Evolutionary conservation across 2,797 vertebrate species (phyloP), one percentile per base, ranked within the genome.

Genomic region (Salarias fasciatus): DNA sequence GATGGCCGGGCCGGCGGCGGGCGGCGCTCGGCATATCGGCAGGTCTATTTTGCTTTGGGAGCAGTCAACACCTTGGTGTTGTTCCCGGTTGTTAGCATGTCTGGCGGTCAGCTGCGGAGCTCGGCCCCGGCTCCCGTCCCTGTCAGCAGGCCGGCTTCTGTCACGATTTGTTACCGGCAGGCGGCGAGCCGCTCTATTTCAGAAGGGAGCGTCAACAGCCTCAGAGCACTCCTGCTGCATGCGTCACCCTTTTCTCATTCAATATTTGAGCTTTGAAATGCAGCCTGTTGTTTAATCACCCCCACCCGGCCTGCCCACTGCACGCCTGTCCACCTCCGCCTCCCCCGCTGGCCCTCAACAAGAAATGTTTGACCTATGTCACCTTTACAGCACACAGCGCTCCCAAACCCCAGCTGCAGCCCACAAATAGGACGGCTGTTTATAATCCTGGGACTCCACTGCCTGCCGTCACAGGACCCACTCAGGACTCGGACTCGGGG

Each of bases 51-150:
- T 89, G 78, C 89, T 82, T 90, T 84, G 84, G 71, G 76, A 83
- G 81, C 79, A 86, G 80, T 92, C 89, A 92, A 88, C 91, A 91
- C 90, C 90, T 91, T 77, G 82, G 89, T 83, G 87, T 87, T 83
- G 85, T 86, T 78, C 73, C 71, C 69, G 84, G 88, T 91, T 91
- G 90, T 92, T 92, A 91, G 88, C 90, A 75, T 85, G 89, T 89
- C 83, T 88, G 42, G 42, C 57, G 44, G 73, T 90, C 90, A 91
- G 91, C 91, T 92, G 90, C 75, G 35, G 52, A 11, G 79, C 78
- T 54, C 55, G 28, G 69, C 36, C 42, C 42, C 67, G 59, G 69
- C 87, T 84, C 82, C 67, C 76, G 59, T 81, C 71, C 83, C 86
- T 90, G 89, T 90, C 89, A 89, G 78, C 87, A 80, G 79, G 79